These are phyloP conservation scores for Microcebus jonahi DNA, from an alignment of 2,113 vertebrate species.

Conservation along the genomic window DNA sequence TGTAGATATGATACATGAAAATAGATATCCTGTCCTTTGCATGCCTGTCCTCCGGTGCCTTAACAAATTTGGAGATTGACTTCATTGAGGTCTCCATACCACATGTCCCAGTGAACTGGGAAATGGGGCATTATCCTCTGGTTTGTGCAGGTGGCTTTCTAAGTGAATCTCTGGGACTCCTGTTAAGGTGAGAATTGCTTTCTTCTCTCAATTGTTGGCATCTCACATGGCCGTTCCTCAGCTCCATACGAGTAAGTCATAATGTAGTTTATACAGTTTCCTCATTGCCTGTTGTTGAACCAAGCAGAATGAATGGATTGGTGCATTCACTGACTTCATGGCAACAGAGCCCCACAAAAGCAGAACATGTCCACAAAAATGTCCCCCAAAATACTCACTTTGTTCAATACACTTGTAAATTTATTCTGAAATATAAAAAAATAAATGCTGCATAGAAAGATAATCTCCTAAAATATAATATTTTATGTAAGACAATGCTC, in stretches of 20 bases:
- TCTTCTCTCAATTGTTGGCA: background rate
- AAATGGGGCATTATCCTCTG: background rate
- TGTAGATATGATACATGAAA: background rate
- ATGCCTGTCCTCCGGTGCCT: background rate
- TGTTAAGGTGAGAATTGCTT: background rate
- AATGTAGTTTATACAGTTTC: background rate
- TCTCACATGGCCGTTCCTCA: background rate
- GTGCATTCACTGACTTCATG: background rate
- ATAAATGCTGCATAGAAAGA: background rate
- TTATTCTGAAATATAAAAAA: background rate
- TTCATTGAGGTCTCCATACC: background rate
- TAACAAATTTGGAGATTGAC: background rate
- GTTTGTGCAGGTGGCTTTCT: background rate
- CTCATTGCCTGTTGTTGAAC: background rate
- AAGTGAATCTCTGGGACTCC: background rate
- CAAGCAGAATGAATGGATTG: background rate
- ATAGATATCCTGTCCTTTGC: background rate
- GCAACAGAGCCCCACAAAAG: background rate
- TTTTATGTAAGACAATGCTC: slow-evolving; percentile 28
- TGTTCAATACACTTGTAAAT: background rate
- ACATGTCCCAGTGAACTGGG: background rate
- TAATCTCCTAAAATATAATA: background rate
- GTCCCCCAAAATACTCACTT: background rate
- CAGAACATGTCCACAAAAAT: background rate
- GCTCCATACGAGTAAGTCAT: slow-evolving; percentile 1